Evolutionary conservation across 2,888 invertebrate genomes (phyloP).

Genomic region (Balanococcus diminutus): DNA sequence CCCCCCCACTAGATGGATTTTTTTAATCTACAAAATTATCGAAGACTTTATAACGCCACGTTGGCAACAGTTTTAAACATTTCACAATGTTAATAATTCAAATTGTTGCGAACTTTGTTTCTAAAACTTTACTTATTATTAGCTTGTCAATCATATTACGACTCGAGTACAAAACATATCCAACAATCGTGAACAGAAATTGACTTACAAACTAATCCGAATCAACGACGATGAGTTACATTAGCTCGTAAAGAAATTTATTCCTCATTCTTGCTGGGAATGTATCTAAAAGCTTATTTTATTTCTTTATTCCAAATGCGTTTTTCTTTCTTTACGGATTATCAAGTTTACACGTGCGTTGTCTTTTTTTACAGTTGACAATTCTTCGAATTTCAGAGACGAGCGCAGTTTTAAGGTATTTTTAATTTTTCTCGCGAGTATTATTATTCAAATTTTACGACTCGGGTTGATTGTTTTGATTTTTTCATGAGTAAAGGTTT

Average conservation of each 20-base stretch:
- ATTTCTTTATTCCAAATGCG: background rate
- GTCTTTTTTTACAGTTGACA: background rate
- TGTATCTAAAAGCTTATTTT: background rate
- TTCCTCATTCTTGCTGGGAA: background rate
- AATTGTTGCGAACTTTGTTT: background rate
- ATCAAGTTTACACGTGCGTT: slow-evolving; percentile 1
- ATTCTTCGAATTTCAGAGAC: background rate
- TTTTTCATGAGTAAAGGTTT: background rate
- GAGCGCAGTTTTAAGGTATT: background rate
- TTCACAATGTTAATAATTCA: background rate
- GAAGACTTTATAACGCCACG: background rate
- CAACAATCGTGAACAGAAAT: background rate
- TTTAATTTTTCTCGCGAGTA: slow-evolving; percentile 13
- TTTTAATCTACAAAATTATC: background rate
- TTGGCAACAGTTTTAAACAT: background rate
- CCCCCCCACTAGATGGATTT: background rate
- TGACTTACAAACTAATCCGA: background rate
- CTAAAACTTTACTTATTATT: slow-evolving; percentile 4
- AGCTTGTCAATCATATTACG: slow-evolving; percentile 6
- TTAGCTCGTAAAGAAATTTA: background rate
- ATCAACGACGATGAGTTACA: background rate
- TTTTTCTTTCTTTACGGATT: background rate
- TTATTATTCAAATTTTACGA: slow-evolving; percentile 24
- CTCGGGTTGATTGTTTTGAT: background rate
- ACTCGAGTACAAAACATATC: background rate